phyloP scores from a whole-genome alignment of 2,113 vertebrate genomes.

The Triplophysa rosa region DNA sequence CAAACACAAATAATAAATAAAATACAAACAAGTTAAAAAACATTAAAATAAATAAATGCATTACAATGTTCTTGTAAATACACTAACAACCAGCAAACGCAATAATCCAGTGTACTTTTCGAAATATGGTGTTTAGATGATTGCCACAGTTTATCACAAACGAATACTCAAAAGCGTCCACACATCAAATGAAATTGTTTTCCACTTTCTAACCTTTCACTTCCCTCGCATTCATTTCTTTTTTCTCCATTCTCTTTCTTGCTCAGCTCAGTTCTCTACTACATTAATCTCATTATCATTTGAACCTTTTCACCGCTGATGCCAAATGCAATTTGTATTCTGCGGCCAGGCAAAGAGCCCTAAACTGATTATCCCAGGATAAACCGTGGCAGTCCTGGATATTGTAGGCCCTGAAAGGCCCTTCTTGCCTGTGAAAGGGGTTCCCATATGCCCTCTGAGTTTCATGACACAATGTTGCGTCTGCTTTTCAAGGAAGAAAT shows the following conservation, averaged over 20 bases:
- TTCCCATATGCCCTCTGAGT: conserved; percentile 99
- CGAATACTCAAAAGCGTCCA: conserved; percentile 64
- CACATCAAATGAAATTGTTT: conserved; percentile 74
- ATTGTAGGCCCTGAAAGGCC: conserved; percentile 96
- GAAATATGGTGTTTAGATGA: conserved; percentile 41
- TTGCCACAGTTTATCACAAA: conserved; percentile 9
- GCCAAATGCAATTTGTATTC: conserved; percentile 99
- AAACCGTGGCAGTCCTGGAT: conserved; percentile 97
- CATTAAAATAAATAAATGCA: too few species aligned
- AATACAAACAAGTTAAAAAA: too few species aligned
- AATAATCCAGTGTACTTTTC: too few species aligned
- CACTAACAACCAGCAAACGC: too few species aligned
- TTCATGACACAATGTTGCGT: conserved; percentile 99
- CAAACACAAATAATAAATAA: too few species aligned
- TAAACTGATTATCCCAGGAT: conserved; percentile 99
- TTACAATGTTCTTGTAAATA: too few species aligned
- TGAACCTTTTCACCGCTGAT: conserved; percentile 98
- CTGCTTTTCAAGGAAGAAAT: conserved; percentile 99
- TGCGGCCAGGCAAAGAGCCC: conserved; percentile 91
- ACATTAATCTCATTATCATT: conserved; percentile 99
- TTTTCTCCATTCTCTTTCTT: conserved; percentile 59
- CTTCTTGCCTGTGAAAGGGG: conserved; percentile 91
- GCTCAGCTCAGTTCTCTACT: conserved; percentile 92
- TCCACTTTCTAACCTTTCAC: conserved; percentile 58
- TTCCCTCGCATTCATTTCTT: conserved; percentile 56